Evolutionary conservation across 2,888 invertebrate genomes (phyloP).

Genomic region (Synanthedon myopaeformis): DNA sequence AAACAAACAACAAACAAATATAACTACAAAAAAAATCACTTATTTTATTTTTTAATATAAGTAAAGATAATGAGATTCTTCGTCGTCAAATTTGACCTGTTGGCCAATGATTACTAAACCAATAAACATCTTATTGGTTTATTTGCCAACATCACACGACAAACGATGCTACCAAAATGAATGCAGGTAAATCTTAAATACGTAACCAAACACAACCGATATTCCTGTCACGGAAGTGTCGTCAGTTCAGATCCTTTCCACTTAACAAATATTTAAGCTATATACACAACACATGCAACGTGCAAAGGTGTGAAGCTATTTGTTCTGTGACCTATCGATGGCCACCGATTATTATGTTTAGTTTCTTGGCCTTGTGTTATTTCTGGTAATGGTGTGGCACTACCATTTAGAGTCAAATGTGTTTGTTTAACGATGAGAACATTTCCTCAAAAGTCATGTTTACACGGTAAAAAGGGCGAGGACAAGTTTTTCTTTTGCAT

Average conservation of each 20-base stretch:
- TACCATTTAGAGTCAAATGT: constrained; percentile 8
- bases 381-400: constrained; percentile 16
- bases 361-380: constrained; percentile 15
- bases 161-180: too few species aligned
- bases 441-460: too few species aligned
- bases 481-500: background rate
- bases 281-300: background rate
- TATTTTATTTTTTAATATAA: too few species aligned
- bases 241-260: background rate
- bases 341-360: constrained; percentile 18
- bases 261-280: background rate
- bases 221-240: background rate
- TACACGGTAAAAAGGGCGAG: too few species aligned
- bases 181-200: background rate
- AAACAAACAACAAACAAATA: too few species aligned
- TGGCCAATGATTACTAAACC: too few species aligned
- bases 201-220: background rate
- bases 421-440: constrained; percentile 5
- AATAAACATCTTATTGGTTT: too few species aligned
- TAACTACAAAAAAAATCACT: too few species aligned
- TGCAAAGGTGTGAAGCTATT: constrained; percentile 5
- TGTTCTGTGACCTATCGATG: constrained; percentile 12
- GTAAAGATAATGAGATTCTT: too few species aligned
- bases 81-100: too few species aligned
- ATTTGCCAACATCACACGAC: too few species aligned